These are phyloP conservation scores for Parazoanthus atlanticus DNA, from an alignment of 92 coral and sea anemone genomes.

Conservation along the genomic window DNA sequence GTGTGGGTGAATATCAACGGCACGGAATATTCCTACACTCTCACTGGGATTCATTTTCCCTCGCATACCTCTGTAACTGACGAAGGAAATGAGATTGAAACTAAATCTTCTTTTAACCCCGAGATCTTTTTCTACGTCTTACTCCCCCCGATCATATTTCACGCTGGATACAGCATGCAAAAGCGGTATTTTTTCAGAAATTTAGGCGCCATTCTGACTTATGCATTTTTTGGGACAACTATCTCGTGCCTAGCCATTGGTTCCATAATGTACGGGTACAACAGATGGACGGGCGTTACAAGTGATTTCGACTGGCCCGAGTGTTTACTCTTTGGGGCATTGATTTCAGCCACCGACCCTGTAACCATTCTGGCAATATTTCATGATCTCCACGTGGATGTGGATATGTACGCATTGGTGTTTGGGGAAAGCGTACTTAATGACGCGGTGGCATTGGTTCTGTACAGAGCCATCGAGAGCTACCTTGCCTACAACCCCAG, in stretches of 20 bases:
- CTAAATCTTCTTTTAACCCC: conserved; percentile 92
- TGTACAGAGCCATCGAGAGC: conserved; percentile 95
- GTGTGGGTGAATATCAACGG: conserved; percentile 93
- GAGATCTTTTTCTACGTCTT: conserved; percentile 96
- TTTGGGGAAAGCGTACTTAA: conserved; percentile 96
- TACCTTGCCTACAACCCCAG: conserved; percentile 96
- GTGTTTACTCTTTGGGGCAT: conserved; percentile 90
- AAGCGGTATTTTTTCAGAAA: conserved; percentile 95
- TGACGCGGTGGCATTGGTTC: conserved; percentile 94
- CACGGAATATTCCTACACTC: conserved; percentile 87
- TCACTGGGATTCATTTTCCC: conserved; percentile 92
- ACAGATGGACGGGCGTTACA: conserved; percentile 86
- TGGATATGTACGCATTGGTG: conserved; percentile 94
- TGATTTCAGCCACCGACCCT: conserved; percentile 98
- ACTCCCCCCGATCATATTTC: conserved; percentile 95
- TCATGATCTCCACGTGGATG: conserved; percentile 95
- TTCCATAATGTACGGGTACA: conserved; percentile 85
- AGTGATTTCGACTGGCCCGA: conserved; percentile 91
- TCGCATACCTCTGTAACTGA: conserved; percentile 72
- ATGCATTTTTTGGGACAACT: conserved; percentile 94
- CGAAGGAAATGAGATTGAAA: conserved; percentile 90
- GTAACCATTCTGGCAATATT: conserved; percentile 92
- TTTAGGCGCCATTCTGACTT: conserved; percentile 95
- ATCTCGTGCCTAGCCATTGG: conserved; percentile 92
- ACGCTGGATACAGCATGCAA: conserved; percentile 97